phyloP scores from a whole-genome alignment of 30 jellyfish, hydroid and myxozoan genomes.

The Hydractinia echinata region DNA sequence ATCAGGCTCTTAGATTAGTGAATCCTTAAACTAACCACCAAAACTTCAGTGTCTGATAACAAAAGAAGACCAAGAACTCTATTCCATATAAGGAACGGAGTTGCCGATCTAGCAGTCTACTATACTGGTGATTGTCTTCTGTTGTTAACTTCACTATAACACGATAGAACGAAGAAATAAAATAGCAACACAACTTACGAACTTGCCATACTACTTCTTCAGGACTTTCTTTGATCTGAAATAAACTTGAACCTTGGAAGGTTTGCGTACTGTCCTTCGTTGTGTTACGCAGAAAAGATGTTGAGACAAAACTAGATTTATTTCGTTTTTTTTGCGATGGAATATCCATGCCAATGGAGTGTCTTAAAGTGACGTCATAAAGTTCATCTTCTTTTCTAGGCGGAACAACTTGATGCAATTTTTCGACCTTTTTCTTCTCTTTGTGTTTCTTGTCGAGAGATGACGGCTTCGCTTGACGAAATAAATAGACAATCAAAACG shows the following conservation, averaged over 20 bases:
- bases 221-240: background rate
- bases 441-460: background rate
- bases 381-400: background rate
- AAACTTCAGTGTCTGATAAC: too few relatives aligned
- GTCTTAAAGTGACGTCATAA: background rate
- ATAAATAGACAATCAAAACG: conserved; percentile 40
- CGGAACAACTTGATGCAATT: background rate
- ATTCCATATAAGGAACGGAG: too few relatives aligned
- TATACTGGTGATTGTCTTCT: too few relatives aligned
- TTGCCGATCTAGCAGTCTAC: too few relatives aligned
- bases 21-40: too few relatives aligned
- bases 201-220: background rate
- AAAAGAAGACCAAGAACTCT: too few relatives aligned
- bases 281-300: background rate
- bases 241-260: conserved; percentile 3
- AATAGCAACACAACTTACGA: too few relatives aligned
- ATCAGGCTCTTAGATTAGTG: too few relatives aligned
- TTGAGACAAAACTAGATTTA: background rate
- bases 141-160: too few relatives aligned
- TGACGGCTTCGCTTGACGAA: conserved; percentile 54
- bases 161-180: too few relatives aligned
- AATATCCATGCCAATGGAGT: background rate
- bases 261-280: background rate
- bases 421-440: background rate
- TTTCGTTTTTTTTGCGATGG: background rate